phyloP scores from a whole-genome alignment of 2,797 vertebrate genomes.

The Thunnus albacares region DNA sequence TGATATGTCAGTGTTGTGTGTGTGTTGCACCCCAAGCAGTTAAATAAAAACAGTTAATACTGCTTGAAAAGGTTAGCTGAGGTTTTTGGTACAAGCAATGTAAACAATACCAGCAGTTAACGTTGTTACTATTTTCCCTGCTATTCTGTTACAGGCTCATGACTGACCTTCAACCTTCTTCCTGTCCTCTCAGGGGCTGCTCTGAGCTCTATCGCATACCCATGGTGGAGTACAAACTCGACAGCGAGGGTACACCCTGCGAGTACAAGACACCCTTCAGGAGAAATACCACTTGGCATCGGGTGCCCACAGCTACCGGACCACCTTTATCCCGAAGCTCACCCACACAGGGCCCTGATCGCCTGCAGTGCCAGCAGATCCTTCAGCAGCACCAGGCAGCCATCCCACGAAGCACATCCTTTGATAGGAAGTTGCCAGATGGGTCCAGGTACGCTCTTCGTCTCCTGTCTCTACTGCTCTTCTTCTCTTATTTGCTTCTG shows the following conservation, averaged over 20 bases:
- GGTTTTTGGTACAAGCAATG: neutral
- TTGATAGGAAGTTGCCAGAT: constrained; percentile 95
- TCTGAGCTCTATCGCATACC: constrained; percentile 98
- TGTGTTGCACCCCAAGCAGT: neutral
- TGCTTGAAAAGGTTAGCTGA: neutral
- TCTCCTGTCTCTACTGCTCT: neutral
- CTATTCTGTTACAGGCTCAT: neutral
- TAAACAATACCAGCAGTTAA: neutral
- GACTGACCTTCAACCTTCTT: constrained; percentile 29
- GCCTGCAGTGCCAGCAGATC: constrained; percentile 92
- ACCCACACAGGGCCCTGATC: constrained; percentile 92
- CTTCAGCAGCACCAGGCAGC: constrained; percentile 91
- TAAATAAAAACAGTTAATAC: neutral
- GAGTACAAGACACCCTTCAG: constrained; percentile 99
- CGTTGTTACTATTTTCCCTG: neutral
- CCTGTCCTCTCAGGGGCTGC: constrained; percentile 89
- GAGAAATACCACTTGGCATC: constrained; percentile 97
- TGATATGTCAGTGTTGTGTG: neutral
- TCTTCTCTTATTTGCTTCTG: neutral
- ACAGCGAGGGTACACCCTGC: constrained; percentile 97
- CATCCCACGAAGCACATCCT: constrained; percentile 96
- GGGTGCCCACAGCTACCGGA: constrained; percentile 90
- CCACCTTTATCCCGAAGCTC: constrained; percentile 91
- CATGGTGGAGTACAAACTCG: constrained; percentile 99
- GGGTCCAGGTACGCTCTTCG: constrained; percentile 89